Percentiles rank a stretch among this genome's conserved stretches.
Evolutionary conservation across 2,888 invertebrate species (phyloP).

Genomic region (Heteromurus nitidus): DNA sequence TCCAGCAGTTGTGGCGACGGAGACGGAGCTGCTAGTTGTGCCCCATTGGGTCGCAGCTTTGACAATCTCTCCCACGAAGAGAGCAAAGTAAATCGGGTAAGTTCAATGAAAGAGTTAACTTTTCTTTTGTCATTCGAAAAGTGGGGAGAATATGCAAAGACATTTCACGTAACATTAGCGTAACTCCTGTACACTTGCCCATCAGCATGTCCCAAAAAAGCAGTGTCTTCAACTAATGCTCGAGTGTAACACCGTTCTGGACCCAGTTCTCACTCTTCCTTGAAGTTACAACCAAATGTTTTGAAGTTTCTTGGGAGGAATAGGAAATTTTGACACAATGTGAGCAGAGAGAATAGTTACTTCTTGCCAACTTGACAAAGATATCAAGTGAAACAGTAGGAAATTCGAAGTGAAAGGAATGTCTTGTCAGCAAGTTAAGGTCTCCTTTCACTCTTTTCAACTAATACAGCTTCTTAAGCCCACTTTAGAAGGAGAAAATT

Average conservation of each 20-base stretch:
- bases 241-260: no score
- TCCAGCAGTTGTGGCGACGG: conserved; percentile 20
- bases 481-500: conserved; percentile 3
- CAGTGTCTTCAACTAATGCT: no score
- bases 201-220: no score
- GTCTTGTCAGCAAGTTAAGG: not conserved
- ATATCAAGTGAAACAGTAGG: not conserved
- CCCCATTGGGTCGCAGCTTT: conserved; percentile 32
- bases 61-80: conserved; percentile 47
- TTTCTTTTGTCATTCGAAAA: conserved; percentile 11
- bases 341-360: not conserved
- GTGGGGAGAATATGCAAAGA: not conserved
- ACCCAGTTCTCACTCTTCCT: no score
- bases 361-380: not conserved
- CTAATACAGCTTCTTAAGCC: not conserved
- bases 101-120: conserved; percentile 19
- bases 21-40: not conserved
- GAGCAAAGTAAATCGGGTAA: conserved; percentile 46
- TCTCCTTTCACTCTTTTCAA: not conserved
- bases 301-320: not conserved
- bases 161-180: no score
- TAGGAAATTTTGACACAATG: not conserved
- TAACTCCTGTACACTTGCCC: no score
- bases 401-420: conserved; percentile 2
- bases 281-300: no score